Evolutionary conservation across 2,888 invertebrate species (phyloP), one percentile per base, ranked within the genome.

Genomic region (Schizaphis graminum): DNA sequence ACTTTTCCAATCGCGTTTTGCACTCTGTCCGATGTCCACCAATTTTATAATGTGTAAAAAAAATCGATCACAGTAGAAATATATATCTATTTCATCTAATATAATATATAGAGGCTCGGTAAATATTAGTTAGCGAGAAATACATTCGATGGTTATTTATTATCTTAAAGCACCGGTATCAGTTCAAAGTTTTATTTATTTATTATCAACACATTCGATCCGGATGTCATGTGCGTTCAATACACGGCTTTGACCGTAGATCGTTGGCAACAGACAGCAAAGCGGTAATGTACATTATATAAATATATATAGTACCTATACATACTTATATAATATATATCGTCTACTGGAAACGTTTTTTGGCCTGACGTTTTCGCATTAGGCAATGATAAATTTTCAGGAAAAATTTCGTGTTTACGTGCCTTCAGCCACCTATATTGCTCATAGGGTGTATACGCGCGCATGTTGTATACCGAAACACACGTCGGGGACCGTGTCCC

Each of bases 311-410:
- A 35, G 77, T 77, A 35, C 77, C 35, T 77, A 44, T 44, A 77
- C 35, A 77, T 16, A 77, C 77, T 77, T 77, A 67, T 35, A 77
- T n/a, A 5, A 53, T 53, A 21, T 53, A 53, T 21, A 35, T 35
- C 28, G 47, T 86, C 28, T 44, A 26, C 49, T n/a, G 49, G 47
- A 87, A 87, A 87, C 49, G 87, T 87, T 88, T 88, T 88, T 88
- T n/a, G 21, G 49, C 26, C 28, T 88, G 49, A 28, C 49, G 28
- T 85, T 44, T 85, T 57, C 56, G 89, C 24, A 41, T 89, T 41
- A 41, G 57, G 41, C 13, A 53, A 53, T 49, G 44, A 89, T 57
- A 41, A 57, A 89, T 89, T 89, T 41, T 11, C 13, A 28, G 41
- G 89, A 56, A 41, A 77, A 57, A 41, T 57, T 89, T 56, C 56